Evolutionary conservation across 2,888 invertebrate species (phyloP), one percentile per base, ranked within the genome.

Genomic region (Teinopalpus imperialis): DNA sequence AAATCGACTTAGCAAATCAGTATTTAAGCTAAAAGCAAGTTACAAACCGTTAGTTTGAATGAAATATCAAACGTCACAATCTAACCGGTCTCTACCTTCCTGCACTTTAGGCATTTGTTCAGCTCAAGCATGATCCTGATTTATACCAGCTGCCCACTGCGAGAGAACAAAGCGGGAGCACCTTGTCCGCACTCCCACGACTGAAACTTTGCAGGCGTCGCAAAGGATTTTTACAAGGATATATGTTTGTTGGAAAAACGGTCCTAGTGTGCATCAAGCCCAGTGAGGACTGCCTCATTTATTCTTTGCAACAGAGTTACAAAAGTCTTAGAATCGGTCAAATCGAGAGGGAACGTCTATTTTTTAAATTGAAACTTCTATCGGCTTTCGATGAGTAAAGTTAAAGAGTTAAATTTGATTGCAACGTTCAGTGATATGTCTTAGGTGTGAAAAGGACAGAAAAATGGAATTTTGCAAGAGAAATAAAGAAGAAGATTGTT

Each of bases 141-240:
- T 45, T 45, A 45, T 39, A 6, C n/a, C 42, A 2, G 14, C 21
- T 14, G 10, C 20, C 24, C 10, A 5, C 29, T n/a, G 21, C 9
- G 23, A 34, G 24, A 18, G 36, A 31, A 42, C 39, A 32, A 39
- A 45, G 32, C 26, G 10, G 18, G 23, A 40, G 27, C 30, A 29
- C 14, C 53, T 30, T 14, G 12, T 30, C 18, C 54, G 48, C 34
- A 18, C 43, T 23, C 8, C 13, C n/a, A 29, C 32, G 27, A 32
- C 44, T 29, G 39, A 45, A 48, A 45, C 30, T 48, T 51, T 45
- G 34, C 43, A 35, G 30, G 34, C 32, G 6, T 39, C 21, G 34
- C 23, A 36, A 35, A 43, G 47, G 41, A 49, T 47, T 47, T 47
- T 49, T 49, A 18, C 23, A 21, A 23, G 40, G 41, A 52, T 49